Conservation (phyloP, 2,888 invertebrate genomes). For the Nasonia oneida region DNA sequence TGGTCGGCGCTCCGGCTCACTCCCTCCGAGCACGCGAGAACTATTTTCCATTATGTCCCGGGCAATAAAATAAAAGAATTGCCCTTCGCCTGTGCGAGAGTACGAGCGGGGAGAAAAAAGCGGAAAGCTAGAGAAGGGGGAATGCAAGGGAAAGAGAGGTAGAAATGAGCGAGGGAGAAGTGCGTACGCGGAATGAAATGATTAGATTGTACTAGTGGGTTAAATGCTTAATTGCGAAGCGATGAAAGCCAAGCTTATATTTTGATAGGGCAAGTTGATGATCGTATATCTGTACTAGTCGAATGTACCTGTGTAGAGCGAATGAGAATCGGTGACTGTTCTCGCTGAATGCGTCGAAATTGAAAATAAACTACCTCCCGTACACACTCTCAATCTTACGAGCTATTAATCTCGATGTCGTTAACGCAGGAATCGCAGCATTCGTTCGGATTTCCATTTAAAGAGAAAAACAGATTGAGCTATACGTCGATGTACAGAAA, state of each 20-base stretch:
- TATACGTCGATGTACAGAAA: neutral
- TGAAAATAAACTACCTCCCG: neutral
- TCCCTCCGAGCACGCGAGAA: constrained; percentile 67
- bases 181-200: neutral
- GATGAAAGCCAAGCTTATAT: neutral
- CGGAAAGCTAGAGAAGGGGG: constrained; percentile 33
- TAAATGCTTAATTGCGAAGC: neutral
- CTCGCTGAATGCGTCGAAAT: neutral
- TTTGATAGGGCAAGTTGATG: too few relatives aligned
- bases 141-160: neutral
- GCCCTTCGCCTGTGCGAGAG: constrained; percentile 66
- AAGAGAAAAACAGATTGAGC: constrained; percentile 23
- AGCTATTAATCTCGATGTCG: neutral
- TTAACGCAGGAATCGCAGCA: neutral
- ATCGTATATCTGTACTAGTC: too few relatives aligned
- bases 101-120: neutral
- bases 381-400: neutral
- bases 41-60: constrained; percentile 72
- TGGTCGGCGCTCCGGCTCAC: constrained; percentile 35
- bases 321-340: too few relatives aligned
- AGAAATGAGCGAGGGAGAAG: neutral
- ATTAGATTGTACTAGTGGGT: neutral
- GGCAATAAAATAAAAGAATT: constrained; percentile 77
- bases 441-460: constrained; percentile 4
- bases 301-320: too few relatives aligned